Percentiles rank a stretch among this genome's conserved stretches.
phyloP scores from a whole-genome alignment of 2,888 invertebrate species.

The Agonum fuliginosum region DNA sequence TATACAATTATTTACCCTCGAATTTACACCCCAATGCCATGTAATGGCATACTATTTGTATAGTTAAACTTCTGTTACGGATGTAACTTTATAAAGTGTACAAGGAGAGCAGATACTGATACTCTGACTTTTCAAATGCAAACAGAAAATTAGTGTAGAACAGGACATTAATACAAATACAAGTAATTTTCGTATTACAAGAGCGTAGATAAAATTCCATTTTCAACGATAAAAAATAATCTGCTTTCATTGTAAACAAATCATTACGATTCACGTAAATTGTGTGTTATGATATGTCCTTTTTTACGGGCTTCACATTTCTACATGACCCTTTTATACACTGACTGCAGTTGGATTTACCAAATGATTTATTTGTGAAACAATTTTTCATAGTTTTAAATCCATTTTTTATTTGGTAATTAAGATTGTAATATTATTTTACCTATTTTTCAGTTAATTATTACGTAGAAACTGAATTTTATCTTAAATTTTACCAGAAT shows the following conservation, averaged over 20 bases:
- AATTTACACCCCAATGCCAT: conserved; percentile 44
- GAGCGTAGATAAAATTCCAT: conserved; percentile 7
- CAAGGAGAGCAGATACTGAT: conserved; percentile 52
- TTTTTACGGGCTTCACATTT: conserved; percentile 56
- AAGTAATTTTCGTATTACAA: conserved; percentile 27
- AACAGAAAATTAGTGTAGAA: conserved; percentile 20
- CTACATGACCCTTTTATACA: conserved; percentile 51
- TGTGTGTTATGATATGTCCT: conserved; percentile 47
- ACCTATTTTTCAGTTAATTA: conserved; percentile 33
- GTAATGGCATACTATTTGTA: conserved; percentile 47
- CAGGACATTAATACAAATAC: conserved; percentile 24
- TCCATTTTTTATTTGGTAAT: conserved; percentile 48
- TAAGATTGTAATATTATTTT: conserved; percentile 52
- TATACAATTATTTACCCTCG: conserved; percentile 38
- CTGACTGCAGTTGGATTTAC: conserved; percentile 42
- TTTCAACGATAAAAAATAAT: conserved; percentile 36
- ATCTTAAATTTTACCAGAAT: conserved; percentile 46
- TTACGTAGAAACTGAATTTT: conserved; percentile 29
- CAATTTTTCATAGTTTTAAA: conserved; percentile 25
- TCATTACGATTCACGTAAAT: conserved; percentile 47
- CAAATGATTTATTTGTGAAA: conserved; percentile 33
- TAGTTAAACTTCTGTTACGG: conserved; percentile 43
- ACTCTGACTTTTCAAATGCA: conserved; percentile 33
- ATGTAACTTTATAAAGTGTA: conserved; percentile 41
- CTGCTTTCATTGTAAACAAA: conserved; percentile 57